Evolutionary conservation across 1,140 invertebrate species (phyloP), one percentile per base, ranked within the genome.

Genomic region (Daktulosphaira vitifoliae): DNA sequence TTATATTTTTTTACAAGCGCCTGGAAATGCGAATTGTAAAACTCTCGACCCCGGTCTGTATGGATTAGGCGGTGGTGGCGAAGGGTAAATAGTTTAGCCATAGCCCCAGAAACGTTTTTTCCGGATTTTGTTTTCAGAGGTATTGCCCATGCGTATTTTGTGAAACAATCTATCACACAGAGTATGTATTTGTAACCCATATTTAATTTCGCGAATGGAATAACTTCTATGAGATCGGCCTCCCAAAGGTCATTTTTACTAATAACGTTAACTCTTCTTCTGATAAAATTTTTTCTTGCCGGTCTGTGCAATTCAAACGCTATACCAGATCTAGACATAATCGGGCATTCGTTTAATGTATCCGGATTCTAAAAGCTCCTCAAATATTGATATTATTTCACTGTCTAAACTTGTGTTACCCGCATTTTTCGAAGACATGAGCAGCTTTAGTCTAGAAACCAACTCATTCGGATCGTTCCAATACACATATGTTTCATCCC

Each of bases 81-180:
- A 16, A 29, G 37, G 33, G 66, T 46, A 70, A 77, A 72, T 29
- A 52, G n/a, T 29, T 33, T 33, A 0, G 50, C 22, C 26, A 52
- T 52, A 16, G 69, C 72, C 9, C 62, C 65, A 9, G 65, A 66
- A 5, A 75, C 69, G 38, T 73, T 68, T 68, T 65, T 64, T 39
- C 68, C 74, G 53, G 65, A 76, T 73, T 81, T 81, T 13, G 67
- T 73, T 74, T 78, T 78, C 26, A 80, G 16, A 6, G 76, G 73
- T 23, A 73, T 42, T n/a, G 72, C 73, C 73, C 73, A 80, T 18
- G 75, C 74, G 70, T 71, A 76, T 71, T 78, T 80, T 59, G 71
- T 73, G 69, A 78, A 78, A 23, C 69, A 68, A 70, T 79, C 75
- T 62, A 80, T 79, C 4, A 77, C 71, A 20, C 71, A 74, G 52